A percentile compares a stretch with the other conserved stretches of the same genome.
Conservation (phyloP, 2,113 vertebrate genomes). For the Barnardius zonarius region DNA sequence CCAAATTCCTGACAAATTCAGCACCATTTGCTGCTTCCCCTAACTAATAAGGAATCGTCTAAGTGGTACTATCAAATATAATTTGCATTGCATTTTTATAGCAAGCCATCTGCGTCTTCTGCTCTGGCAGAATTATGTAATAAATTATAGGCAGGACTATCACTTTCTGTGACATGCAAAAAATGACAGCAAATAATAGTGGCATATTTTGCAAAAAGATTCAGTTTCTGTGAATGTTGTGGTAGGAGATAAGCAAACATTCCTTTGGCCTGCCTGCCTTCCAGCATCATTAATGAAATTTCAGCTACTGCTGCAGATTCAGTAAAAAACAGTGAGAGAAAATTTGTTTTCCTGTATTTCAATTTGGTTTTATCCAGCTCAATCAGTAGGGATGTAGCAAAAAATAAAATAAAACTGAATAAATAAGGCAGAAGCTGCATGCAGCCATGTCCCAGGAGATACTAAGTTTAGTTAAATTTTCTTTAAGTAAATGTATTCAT, state of each 20-base stretch:
- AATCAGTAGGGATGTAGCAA: background rate
- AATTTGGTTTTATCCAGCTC: background rate
- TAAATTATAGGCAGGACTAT: background rate
- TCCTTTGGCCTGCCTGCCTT: background rate
- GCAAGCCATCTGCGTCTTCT: constrained; percentile 18
- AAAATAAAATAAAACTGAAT: constrained; percentile 15
- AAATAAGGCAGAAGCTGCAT: constrained; percentile 17
- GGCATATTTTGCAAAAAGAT: background rate
- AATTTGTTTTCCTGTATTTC: constrained; percentile 25
- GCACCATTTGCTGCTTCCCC: background rate
- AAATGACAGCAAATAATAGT: background rate
- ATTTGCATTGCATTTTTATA: constrained; percentile 11
- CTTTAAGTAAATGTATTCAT: constrained; percentile 19
- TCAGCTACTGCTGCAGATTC: background rate
- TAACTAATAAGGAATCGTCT: background rate
- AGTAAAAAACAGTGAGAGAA: background rate
- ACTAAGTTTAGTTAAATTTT: constrained; percentile 27
- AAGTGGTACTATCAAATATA: background rate
- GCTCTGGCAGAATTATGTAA: background rate
- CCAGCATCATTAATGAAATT: background rate
- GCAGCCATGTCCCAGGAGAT: background rate
- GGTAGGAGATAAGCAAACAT: background rate
- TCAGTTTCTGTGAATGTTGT: background rate
- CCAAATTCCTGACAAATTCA: background rate
- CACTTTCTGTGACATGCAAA: background rate